Evolutionary conservation across 1,140 invertebrate species (phyloP), one percentile per base, ranked within the genome.

Genomic region (Neoseiulus cucumeris): DNA sequence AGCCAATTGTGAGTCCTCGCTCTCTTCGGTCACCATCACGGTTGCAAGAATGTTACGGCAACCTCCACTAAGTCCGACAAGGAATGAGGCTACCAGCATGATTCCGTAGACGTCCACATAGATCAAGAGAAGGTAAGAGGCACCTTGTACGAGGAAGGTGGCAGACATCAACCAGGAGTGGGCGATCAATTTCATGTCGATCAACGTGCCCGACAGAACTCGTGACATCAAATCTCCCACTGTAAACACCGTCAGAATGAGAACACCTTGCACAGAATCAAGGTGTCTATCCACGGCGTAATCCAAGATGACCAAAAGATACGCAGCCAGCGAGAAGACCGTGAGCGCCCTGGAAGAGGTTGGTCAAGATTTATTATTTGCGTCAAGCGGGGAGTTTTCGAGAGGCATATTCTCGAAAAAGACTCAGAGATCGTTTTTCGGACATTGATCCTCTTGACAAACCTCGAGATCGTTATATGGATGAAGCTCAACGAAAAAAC

Each of bases 391-490:
- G 7, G 18, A 47, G 5, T 14, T 47, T 17, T 39, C 33, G 4
- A 9, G 45, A 20, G 14, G 4, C 18, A 47, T 44, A 47, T 47
- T 47, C 45, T 28, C 28, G 7, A 22, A 14, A 39, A 4, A 9
- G 33, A 4, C 33, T 4, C 9, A 47, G 18, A 5, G 4, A 6
- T 7, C 28, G 4, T 47, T 47, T 4, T 20, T 7, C 14, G 4
- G 5, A 28, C 4, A 47, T 14, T 47, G 14, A 6, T 22, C 14
- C 14, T 47, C 14, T 47, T 39, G n/a, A n/a, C n/a, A n/a, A n/a
- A 59, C 51, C 51, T 59, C 12, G 51, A 59, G 51, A 59, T 59
- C 2, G 51, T 59, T 2, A 59, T 59, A 20, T 59, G 51, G 2
- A 59, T 25, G 22, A 59, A 59, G 12, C 25, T 25, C 14, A 59